Evolutionary conservation across 2,113 vertebrate species (phyloP).

Genomic region (Ahaetulla prasina): DNA sequence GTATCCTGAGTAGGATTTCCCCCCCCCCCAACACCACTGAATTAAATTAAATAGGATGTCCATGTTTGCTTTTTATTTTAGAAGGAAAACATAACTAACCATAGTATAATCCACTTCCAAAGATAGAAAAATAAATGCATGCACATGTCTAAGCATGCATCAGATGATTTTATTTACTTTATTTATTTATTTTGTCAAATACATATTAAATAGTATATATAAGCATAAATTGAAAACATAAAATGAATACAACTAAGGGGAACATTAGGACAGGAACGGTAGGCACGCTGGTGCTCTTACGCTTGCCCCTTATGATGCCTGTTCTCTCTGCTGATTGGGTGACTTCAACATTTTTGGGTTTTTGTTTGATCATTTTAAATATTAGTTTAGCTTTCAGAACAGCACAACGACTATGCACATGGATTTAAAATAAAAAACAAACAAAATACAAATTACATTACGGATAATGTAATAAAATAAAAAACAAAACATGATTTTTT

Average conservation of each 20-base stretch:
- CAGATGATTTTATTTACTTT: too few species aligned
- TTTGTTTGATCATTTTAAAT: not conserved
- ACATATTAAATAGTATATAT: too few species aligned
- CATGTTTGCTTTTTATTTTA: constrained; percentile 22
- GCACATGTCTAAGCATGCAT: not conserved
- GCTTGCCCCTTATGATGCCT: too few species aligned
- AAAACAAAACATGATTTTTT: not conserved
- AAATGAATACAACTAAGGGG: too few species aligned
- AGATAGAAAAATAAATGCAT: constrained; percentile 20
- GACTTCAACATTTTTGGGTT: not conserved
- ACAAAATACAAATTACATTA: not conserved
- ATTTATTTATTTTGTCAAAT: too few species aligned
- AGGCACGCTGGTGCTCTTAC: too few species aligned
- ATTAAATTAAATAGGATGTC: constrained; percentile 23
- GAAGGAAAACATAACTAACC: constrained; percentile 10
- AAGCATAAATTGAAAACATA: too few species aligned
- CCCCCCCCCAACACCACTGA: not conserved
- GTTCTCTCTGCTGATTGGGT: not conserved
- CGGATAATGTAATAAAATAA: not conserved
- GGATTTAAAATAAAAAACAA: not conserved
- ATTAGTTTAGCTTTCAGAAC: not conserved
- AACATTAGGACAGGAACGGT: too few species aligned
- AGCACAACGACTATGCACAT: not conserved
- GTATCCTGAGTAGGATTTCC: not conserved
- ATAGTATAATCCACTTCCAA: not conserved